These are phyloP conservation scores for Leptocoma aspasia DNA, from an alignment of 2,113 vertebrate species.

Conservation along the genomic window DNA sequence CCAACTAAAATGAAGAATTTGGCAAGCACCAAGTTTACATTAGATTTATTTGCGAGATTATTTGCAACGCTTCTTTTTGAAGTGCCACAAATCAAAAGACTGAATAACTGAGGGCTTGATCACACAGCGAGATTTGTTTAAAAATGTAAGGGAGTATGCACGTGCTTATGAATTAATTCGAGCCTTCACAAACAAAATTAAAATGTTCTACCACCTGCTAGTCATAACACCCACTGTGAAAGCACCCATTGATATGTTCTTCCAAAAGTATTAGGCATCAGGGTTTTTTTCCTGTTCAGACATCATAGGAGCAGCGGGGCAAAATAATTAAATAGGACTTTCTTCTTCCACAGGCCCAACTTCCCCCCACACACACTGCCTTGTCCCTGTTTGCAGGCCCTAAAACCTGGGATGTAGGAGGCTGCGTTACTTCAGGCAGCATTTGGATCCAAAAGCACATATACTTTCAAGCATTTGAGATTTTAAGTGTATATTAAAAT, in stretches of 20 bases:
- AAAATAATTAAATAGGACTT: background rate
- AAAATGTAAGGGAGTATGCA: background rate
- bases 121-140: background rate
- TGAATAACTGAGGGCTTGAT: background rate
- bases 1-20: background rate
- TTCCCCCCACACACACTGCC: accelerated
- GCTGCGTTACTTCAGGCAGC: background rate
- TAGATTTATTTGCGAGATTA: background rate
- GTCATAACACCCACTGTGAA: background rate
- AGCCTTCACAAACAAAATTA: constrained; percentile 18
- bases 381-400: background rate
- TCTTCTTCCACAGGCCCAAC: background rate
- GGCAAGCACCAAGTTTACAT: background rate
- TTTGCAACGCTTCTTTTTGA: background rate
- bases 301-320: background rate
- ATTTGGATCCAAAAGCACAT: background rate
- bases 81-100: constrained; percentile 12
- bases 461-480: background rate
- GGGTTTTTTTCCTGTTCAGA: background rate
- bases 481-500: background rate
- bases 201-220: constrained; percentile 14
- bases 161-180: background rate
- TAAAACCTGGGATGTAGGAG: background rate
- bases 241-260: background rate
- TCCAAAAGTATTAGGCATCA: background rate